Evolutionary conservation across 2,888 invertebrate genomes (phyloP).

Genomic region (Apeira syringaria): DNA sequence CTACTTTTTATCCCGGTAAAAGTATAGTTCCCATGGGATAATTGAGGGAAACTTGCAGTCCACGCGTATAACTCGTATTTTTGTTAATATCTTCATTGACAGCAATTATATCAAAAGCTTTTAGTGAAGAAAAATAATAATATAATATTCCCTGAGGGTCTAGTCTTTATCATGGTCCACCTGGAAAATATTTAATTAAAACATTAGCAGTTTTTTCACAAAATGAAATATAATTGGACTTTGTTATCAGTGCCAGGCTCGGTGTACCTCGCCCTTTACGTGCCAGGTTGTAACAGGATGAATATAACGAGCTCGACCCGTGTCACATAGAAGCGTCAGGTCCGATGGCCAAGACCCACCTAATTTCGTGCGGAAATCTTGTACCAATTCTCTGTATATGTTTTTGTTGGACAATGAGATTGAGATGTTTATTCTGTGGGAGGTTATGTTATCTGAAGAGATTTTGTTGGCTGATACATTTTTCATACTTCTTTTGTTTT

Average conservation of each 20-base stretch:
- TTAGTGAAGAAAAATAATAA: too few species aligned
- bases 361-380: slow-evolving; percentile 52
- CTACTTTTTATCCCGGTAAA: too few species aligned
- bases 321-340: slow-evolving; percentile 50
- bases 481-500: slow-evolving; percentile 6
- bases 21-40: too few species aligned
- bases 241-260: background rate
- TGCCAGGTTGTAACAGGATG: slow-evolving; percentile 43
- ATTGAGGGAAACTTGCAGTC: too few species aligned
- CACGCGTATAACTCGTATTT: too few species aligned
- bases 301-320: slow-evolving; percentile 63
- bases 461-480: slow-evolving; percentile 19
- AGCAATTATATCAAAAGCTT: too few species aligned
- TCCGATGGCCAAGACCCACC: slow-evolving; percentile 37
- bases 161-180: too few species aligned
- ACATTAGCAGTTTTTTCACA: too few species aligned
- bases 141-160: too few species aligned
- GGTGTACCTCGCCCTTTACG: slow-evolving; percentile 25
- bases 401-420: slow-evolving; percentile 31
- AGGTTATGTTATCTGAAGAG: slow-evolving; percentile 25
- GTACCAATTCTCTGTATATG: slow-evolving; percentile 37
- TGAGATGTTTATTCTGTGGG: slow-evolving; percentile 27
- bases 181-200: too few species aligned
- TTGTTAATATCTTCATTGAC: too few species aligned
- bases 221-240: background rate